Base-by-base conservation (phyloP, 2,113 vertebrate genomes). In the Neoarius graeffei region DNA sequence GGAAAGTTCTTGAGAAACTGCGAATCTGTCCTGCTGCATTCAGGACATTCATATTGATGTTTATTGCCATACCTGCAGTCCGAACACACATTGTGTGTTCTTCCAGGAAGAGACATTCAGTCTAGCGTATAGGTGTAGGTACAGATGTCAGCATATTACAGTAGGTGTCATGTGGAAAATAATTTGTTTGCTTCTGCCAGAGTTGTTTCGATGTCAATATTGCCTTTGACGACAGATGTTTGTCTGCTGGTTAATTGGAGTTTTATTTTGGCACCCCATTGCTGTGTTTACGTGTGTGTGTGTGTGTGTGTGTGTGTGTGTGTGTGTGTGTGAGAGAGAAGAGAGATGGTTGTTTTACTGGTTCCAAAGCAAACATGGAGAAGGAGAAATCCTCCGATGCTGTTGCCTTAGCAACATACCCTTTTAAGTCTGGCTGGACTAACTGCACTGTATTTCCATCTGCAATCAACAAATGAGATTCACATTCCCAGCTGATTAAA, bases 361-460 rank as follows among this genome's bases (percentile, higher is more conserved):
- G 88, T 92, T 90, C 81, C 71, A 88, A 84, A 86, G 90, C 87
- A 93, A 93, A 92, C 90, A 91, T 48, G 25, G 82, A 60, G 54
- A 27, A 76, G 74, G 59, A 83, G 60, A 52, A 13, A 56, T 82
- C 88, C 87, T 91, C 89, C 69, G 25, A 83, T 76, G 66, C 62
- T 59, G 90, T 94, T 90, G 92, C 92, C 93, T 89, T 92, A 92
- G 92, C 85, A 87, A 91, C 87, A 59, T 42, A 64, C 84, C 85
- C 83, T 76, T 59, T 82, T 83, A 83, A 88, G 62, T 67, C 80
- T 69, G 20, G 59, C 69, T 62, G 84, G 71, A 85, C 71, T 69
- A 59, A 79, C 59, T 74, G 83, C 73, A 83, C 82, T 52, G 17
- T 59, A 81, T 85, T 54, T 84, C 83, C 62, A 66, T 83, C 79